phyloP scores from a whole-genome alignment of 2,113 vertebrate genomes.

The Nibea coibor region DNA sequence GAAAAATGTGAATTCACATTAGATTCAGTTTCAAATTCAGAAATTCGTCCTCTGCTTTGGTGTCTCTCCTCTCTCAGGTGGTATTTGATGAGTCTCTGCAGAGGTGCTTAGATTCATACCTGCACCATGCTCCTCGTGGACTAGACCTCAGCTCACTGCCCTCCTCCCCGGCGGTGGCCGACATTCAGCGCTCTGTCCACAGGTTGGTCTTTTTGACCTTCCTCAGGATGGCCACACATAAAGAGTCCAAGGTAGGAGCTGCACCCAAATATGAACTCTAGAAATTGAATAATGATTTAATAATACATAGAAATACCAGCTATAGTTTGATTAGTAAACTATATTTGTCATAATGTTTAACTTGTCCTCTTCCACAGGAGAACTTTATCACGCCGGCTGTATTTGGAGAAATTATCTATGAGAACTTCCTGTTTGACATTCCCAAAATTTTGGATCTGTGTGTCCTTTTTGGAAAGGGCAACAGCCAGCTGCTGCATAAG shows the following conservation, averaged over 20 bases:
- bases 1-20: background rate
- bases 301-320: background rate
- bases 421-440: slow-evolving; percentile 98
- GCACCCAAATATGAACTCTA: background rate
- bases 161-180: slow-evolving; percentile 79
- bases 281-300: background rate
- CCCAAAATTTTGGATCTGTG: slow-evolving; percentile 98
- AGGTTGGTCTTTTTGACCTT: slow-evolving; percentile 90
- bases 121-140: slow-evolving; percentile 87
- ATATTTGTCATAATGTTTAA: background rate
- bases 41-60: no score
- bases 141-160: slow-evolving; percentile 82
- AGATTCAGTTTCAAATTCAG: no score
- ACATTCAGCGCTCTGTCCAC: slow-evolving; percentile 89
- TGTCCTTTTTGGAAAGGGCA: slow-evolving; percentile 96
- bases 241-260: slow-evolving; percentile 92
- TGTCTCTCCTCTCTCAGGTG: slow-evolving; percentile 82
- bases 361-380: slow-evolving; percentile 82
- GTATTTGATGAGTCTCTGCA: slow-evolving; percentile 96
- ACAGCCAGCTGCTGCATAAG: slow-evolving; percentile 91
- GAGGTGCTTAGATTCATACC: slow-evolving; percentile 94
- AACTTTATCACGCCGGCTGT: slow-evolving; percentile 91
- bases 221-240: slow-evolving; percentile 97
- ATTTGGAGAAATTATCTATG: slow-evolving; percentile 96
- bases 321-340: background rate